Conservation (phyloP, 2,888 invertebrate species). For the Oeneis ivallda region DNA sequence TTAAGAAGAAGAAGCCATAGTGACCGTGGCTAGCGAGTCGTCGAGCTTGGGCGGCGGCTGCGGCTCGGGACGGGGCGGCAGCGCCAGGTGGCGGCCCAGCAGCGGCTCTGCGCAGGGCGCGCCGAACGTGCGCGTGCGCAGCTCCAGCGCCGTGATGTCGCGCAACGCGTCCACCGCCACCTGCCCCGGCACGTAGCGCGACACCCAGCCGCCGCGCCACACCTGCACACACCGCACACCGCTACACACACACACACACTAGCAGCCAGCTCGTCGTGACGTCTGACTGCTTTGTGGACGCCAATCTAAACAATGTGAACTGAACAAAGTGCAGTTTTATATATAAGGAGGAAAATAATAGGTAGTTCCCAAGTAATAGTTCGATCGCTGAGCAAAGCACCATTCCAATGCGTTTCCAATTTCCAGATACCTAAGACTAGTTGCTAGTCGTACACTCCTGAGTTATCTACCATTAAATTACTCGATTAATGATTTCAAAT, state of each 20-base stretch:
- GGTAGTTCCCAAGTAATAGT: too few species aligned
- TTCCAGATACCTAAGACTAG: too few species aligned
- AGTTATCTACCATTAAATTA: too few species aligned
- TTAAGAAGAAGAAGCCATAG: too few species aligned
- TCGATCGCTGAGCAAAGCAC: background rate
- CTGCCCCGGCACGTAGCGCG: slow-evolving; percentile 76
- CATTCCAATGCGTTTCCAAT: background rate
- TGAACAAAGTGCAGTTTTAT: too few species aligned
- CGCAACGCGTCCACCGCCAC: slow-evolving; percentile 64
- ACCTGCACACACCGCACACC: slow-evolving; percentile 50
- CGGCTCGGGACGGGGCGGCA: slow-evolving; percentile 77
- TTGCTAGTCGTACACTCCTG: too few species aligned
- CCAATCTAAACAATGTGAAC: too few species aligned
- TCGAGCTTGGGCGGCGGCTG: slow-evolving; percentile 80
- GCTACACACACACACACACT: too few species aligned
- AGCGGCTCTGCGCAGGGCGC: slow-evolving; percentile 78
- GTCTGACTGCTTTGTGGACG: too few species aligned
- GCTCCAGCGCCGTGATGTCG: slow-evolving; percentile 68
- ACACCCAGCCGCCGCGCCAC: slow-evolving; percentile 75
- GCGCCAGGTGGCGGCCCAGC: slow-evolving; percentile 81
- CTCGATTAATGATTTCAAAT: too few species aligned
- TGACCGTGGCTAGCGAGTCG: slow-evolving; percentile 79
- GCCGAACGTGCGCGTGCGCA: slow-evolving; percentile 77
- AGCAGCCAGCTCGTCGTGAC: too few species aligned
- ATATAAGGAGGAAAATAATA: too few species aligned